Base-by-base conservation (phyloP, 2,113 vertebrate genomes). In the Caretta caretta region DNA sequence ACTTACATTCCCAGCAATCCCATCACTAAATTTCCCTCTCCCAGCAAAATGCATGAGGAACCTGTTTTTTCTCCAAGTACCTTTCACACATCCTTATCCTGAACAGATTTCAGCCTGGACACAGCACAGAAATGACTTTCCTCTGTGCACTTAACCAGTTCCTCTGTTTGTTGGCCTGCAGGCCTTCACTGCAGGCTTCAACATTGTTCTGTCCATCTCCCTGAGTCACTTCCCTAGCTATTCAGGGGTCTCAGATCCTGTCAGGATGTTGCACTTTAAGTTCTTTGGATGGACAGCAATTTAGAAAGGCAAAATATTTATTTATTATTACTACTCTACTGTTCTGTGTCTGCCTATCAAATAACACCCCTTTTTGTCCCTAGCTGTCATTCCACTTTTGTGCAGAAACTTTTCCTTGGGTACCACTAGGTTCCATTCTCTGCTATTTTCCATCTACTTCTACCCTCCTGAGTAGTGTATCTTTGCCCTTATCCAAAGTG, bases 241-340 rank as follows among this genome's bases (percentile, higher is more conserved):
- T 75, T 29, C 49, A 86, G 81, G 42, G 65, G 56, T 82, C 14
- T 86, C 53, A 22, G 3, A 24, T 81, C 84, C 81, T 93, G 38
- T 82, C 38, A 65, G 53, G 88, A 86, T 17, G 25, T 84, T 84
- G 54, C 38, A 49, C 56, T 90, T 80, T 88, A 84, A 17, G 80
- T 85, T 6, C 48, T 80, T 8, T 48, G 20, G 51, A 86, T 65
- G 29, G 84, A 90, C 10, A 62, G 4, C 57, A 8, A 11, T 88
- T 87, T 88, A 81, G 53, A 94, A 95, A 51, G 80, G 59, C 35
- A 85, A 92, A 94, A 80, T 6, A 19, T 4, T 75, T 65, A 89
- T 87, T 80, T 49, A 54, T 83, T 92, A 80, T 80, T 87, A 85
- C 85, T 87, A 85, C 31, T 22, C 5, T 82, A 50, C 13, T 20